Evolutionary conservation across 2,888 invertebrate genomes (phyloP).

Genomic region (Hesperia comma): DNA sequence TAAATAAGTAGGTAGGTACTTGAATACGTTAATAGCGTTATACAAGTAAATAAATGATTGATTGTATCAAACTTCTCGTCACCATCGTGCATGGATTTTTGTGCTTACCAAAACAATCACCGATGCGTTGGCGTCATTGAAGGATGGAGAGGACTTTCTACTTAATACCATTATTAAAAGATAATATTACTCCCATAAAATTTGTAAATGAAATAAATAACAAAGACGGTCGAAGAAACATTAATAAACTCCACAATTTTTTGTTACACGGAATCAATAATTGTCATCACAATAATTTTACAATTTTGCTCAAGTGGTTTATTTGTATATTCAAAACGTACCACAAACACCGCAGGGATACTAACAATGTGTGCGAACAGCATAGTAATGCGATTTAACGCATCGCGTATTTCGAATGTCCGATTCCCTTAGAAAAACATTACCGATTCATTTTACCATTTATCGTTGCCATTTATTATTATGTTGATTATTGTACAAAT

Average conservation of each 20-base stretch:
- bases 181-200: no score
- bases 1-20: no score
- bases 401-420: slow-evolving; percentile 22
- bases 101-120: no score
- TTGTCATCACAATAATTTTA: background rate
- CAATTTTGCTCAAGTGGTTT: slow-evolving; percentile 7
- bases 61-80: no score
- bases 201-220: no score
- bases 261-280: background rate
- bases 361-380: slow-evolving; percentile 53
- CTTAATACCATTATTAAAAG: no score
- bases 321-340: slow-evolving; percentile 20
- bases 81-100: no score
- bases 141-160: no score
- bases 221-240: background rate
- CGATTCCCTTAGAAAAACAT: slow-evolving; percentile 29
- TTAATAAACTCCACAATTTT: background rate
- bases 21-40: no score
- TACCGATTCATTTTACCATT: slow-evolving; percentile 21
- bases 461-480: slow-evolving; percentile 29
- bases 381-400: slow-evolving; percentile 62
- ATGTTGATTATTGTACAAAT: slow-evolving; percentile 38
- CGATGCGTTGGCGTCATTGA: no score
- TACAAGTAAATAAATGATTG: no score
- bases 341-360: slow-evolving; percentile 34